Evolutionary conservation across 2,797 vertebrate genomes (phyloP).

Genomic region (Distichodus sexfasciatus): DNA sequence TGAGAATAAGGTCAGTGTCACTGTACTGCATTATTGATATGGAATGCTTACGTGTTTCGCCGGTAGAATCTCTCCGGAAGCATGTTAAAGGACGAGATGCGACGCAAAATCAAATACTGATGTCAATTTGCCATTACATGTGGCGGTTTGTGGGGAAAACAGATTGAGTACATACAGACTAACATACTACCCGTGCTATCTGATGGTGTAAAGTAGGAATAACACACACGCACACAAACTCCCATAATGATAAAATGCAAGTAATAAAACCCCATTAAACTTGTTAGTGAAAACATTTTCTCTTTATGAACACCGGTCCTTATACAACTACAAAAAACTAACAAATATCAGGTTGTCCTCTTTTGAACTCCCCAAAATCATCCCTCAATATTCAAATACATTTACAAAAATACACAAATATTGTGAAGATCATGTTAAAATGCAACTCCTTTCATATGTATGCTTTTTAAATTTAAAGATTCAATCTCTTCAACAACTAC

Average conservation of each 20-base stretch:
- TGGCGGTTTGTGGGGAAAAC: conserved; percentile 53
- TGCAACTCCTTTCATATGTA: too few relatives aligned
- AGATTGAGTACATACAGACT: conserved; percentile 57
- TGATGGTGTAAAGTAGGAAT: conserved; percentile 45
- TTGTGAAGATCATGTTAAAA: too few relatives aligned
- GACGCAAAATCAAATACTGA: conserved; percentile 73
- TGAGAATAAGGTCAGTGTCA: conserved; percentile 82
- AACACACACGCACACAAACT: neutral
- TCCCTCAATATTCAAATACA: too few relatives aligned
- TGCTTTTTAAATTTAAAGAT: too few relatives aligned
- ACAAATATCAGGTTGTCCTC: too few relatives aligned
- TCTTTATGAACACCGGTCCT: too few relatives aligned
- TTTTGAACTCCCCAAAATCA: too few relatives aligned
- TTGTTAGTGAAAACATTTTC: too few relatives aligned
- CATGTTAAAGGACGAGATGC: conserved; percentile 56
- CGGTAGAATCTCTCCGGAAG: conserved; percentile 65
- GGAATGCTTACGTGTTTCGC: conserved; percentile 74
- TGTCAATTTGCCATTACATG: conserved; percentile 71
- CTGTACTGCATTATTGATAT: conserved; percentile 79
- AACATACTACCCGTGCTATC: conserved; percentile 41
- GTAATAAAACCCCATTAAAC: neutral
- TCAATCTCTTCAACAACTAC: too few relatives aligned
- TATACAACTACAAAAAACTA: too few relatives aligned
- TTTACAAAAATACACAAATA: too few relatives aligned
- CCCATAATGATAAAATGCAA: neutral